Evolutionary conservation across 2,888 invertebrate species (phyloP), one percentile per base, ranked within the genome.

Genomic region (Dione vanillae): DNA sequence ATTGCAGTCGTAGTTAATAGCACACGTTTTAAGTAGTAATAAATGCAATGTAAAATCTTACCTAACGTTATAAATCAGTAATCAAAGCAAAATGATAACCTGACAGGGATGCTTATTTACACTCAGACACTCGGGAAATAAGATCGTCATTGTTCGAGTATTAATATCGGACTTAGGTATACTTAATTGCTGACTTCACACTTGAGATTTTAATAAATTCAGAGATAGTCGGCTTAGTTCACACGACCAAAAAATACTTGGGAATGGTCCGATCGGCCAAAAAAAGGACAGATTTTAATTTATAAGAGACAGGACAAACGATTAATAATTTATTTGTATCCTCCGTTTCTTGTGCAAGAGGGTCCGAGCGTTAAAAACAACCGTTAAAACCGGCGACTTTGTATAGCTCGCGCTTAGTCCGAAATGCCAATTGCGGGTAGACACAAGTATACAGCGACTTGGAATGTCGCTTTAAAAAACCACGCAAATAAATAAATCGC

Each of bases 281-380:
- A 92, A 92, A 92, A 92, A 91, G 86, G 83, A 87, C 82, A 83
- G 86, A 91, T 92, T 92, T 93, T 93, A 93, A 93, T 93, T 93
- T 93, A 92, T 92, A 93, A 92, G 91, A 90, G 93, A 93, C 93
- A 93, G 93, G 92, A 93, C 93, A 93, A 93, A 93, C 93, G 93
- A 93, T 93, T 93, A 92, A 93, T 93, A 93, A 93, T 93, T 93
- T 93, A 93, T 93, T 93, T 93, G 92, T 91, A 92, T 91, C 91
- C 87, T 86, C 85, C 85, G 86, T 86, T 92, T 89, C 87, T 90
- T 90, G 88, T 82, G 88, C 87, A 88, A 87, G 87, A 87, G 86
- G 88, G 84, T 84, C 81, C 86, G 88, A 89, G 92, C 92, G 92
- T 92, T 93, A 92, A 92, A 91, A 93, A 93, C 90, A 91, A 92